Percentiles rank a stretch among this genome's conserved stretches.
Evolutionary conservation across 1,140 invertebrate genomes (phyloP).

Genomic region (Drosophila athabasca): DNA sequence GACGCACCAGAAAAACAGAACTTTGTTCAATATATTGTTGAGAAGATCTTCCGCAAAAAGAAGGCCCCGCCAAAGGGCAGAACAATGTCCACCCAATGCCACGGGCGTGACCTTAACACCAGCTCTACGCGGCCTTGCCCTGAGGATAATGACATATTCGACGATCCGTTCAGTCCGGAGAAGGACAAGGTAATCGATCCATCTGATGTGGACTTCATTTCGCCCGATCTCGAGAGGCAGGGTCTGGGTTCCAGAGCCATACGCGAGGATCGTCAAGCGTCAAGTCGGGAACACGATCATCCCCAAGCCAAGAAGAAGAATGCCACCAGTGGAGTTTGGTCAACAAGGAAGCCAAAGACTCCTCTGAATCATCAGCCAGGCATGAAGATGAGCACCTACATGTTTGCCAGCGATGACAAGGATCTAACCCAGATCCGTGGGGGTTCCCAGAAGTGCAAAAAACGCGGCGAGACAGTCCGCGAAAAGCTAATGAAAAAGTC

Average conservation of each 20-base stretch:
- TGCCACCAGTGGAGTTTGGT: too few species aligned
- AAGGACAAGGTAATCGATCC: background rate
- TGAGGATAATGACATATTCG: too few species aligned
- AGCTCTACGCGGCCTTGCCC: too few species aligned
- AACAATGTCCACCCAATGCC: background rate
- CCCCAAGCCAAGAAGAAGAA: background rate
- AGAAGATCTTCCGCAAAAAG: background rate
- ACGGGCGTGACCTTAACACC: background rate
- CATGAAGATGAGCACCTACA: too few species aligned
- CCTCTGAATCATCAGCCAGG: too few species aligned
- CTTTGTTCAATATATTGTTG: slow-evolving; percentile 6
- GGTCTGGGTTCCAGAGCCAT: slow-evolving; percentile 11
- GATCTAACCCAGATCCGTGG: slow-evolving; percentile 27
- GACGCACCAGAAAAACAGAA: background rate
- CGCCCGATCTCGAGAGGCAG: slow-evolving; percentile 15
- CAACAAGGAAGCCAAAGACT: too few species aligned
- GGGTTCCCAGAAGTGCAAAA: slow-evolving; percentile 13
- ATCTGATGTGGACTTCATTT: slow-evolving; percentile 10
- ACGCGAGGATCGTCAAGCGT: background rate
- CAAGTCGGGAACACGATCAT: background rate
- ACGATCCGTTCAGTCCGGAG: too few species aligned
- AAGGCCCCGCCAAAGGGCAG: background rate
- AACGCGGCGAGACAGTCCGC: background rate
- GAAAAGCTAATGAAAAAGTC: slow-evolving; percentile 22
- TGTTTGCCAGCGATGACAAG: background rate